Conservation (phyloP, 2,797 vertebrate species). For the Macropus fuliginosus region DNA sequence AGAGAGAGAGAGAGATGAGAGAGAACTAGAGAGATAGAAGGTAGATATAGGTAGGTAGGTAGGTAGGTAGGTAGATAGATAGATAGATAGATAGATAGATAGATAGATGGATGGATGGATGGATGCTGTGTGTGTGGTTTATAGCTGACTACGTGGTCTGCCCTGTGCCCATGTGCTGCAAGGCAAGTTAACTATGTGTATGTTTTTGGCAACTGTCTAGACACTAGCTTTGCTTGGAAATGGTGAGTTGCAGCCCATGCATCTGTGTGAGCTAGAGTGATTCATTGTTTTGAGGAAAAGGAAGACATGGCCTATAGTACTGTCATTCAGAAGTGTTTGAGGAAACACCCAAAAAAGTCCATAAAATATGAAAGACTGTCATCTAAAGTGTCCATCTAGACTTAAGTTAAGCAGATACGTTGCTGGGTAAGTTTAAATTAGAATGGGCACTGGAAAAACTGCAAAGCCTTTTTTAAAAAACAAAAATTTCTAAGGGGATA, state of each 20-base stretch:
- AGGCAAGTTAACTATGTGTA: not conserved
- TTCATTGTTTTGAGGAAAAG: constrained; percentile 23
- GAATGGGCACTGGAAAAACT: not conserved
- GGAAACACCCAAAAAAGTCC: constrained; percentile 1
- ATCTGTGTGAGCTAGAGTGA: not conserved
- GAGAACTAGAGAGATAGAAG: too few relatives aligned
- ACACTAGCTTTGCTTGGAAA: not conserved
- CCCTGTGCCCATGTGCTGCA: not conserved
- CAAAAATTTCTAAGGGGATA: not conserved
- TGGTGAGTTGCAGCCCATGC: not conserved
- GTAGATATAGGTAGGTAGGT: too few relatives aligned
- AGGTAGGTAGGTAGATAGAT: too few relatives aligned
- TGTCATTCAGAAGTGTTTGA: constrained; percentile 5
- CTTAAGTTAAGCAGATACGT: not conserved
- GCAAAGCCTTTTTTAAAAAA: not conserved
- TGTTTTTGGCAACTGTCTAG: not conserved
- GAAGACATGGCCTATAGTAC: not conserved
- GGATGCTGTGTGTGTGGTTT: not conserved
- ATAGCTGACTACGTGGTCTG: not conserved
- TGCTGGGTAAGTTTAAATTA: not conserved
- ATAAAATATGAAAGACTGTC: constrained; percentile 37
- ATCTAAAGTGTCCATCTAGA: not conserved
- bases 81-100: not conserved
- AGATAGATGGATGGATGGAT: not conserved
- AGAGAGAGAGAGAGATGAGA: too few relatives aligned